These are phyloP conservation scores for Vultur gryphus DNA, from an alignment of 2,797 vertebrate genomes.

Conservation along the genomic window DNA sequence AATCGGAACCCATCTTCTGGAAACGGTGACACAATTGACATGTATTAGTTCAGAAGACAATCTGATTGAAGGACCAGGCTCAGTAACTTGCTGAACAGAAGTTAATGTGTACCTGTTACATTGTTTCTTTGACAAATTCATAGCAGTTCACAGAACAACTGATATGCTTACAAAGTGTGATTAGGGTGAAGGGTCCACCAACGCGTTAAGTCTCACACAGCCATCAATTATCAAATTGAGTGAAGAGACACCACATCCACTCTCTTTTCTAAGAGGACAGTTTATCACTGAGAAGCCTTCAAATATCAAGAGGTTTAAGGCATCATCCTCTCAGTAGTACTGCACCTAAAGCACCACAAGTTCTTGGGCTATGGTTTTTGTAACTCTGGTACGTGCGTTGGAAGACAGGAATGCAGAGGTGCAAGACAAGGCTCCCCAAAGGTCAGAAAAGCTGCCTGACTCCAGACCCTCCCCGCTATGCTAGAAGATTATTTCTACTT, in stretches of 20 bases:
- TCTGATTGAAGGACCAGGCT: not conserved
- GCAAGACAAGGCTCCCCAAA: not conserved
- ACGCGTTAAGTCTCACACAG: not conserved
- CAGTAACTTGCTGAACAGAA: not conserved
- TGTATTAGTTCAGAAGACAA: not conserved
- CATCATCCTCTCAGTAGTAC: not conserved
- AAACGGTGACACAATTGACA: rapidly evolving
- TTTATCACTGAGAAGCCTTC: not conserved
- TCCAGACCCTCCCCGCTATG: not conserved
- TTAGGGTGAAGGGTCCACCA: not conserved
- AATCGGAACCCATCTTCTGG: not conserved
- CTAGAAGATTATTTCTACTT: not conserved
- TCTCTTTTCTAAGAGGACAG: not conserved
- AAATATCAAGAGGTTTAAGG: not conserved
- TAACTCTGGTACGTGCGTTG: rapidly evolving
- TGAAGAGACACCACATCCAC: not conserved
- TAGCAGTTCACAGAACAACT: not conserved
- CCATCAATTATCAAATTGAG: not conserved
- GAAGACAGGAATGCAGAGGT: not conserved
- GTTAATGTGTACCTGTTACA: not conserved
- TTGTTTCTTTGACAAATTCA: not conserved
- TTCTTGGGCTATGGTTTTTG: not conserved
- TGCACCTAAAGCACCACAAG: not conserved
- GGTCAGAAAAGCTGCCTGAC: not conserved
- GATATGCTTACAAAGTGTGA: not conserved